Evolutionary conservation across 2,888 invertebrate genomes (phyloP), one percentile per base, ranked within the genome.

Genomic region (Epinotia bilunana): DNA sequence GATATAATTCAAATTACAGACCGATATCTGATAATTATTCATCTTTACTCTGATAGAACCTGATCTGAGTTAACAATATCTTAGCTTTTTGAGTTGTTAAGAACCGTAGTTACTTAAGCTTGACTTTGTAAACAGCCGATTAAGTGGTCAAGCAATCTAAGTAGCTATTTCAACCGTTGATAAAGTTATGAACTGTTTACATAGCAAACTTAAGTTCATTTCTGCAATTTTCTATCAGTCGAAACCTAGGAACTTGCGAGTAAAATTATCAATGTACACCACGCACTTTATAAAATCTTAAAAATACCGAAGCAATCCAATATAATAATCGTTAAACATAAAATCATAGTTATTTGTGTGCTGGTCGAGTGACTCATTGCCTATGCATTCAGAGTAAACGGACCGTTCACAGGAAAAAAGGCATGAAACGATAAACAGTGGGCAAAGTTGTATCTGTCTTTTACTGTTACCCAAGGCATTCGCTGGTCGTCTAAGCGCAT

Each of bases 361-460:
- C 46, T 83, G 91, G 86, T 90, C 86, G 87, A 90, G 89, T 93
- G 93, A 93, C 88, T 93, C 94, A 93, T 93, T 90, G 90, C 83
- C 83, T 88, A 92, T 93, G 93, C 91, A 93, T 94, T 92, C 85
- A 80, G 91, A 91, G 84, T 89, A 82, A 86, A 85, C 88, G 86
- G 86, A 90, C 90, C 88, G 90, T 89, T 91, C 87, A 88, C 88
- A 90, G 89, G 89, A 88, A 91, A 92, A 91, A 89, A 86, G 87
- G 85, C 84, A 88, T 87, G 86, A 87, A 91, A 75, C 57, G 57
- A 43, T 73, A 70, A 64, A 89, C 87, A 88, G 88, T 90, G 87
- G 90, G 87, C 90, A 88, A 91, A 86, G 89, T 89, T 91, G 91
- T 92, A 92, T 91, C 91, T 87, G 83, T 84, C 80, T 91, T 69